phyloP scores from a whole-genome alignment of 2,888 invertebrate genomes.

The Lordiphosa fenestrarum region DNA sequence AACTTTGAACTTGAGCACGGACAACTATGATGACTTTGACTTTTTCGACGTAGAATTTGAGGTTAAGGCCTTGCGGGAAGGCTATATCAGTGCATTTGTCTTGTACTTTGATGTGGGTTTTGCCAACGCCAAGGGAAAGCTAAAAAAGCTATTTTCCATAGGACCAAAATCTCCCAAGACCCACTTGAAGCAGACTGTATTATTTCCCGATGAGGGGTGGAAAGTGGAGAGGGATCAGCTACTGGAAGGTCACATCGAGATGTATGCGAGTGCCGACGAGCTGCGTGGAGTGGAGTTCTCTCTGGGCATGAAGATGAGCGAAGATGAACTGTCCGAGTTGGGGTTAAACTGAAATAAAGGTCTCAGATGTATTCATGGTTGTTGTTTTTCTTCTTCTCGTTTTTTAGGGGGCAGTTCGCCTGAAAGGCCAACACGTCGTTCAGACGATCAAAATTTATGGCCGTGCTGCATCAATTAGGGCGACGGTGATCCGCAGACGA shows the following conservation, averaged over 20 bases:
- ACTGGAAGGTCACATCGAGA: constrained; percentile 27
- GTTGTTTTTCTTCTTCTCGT: constrained; percentile 36
- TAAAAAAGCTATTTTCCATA: constrained; percentile 34
- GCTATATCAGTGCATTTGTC: constrained; percentile 25
- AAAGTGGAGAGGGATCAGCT: constrained; percentile 13
- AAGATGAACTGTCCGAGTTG: background rate
- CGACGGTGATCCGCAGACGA: constrained; percentile 44
- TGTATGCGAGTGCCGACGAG: constrained; percentile 13
- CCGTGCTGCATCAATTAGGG: constrained; percentile 80
- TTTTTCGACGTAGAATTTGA: constrained; percentile 17
- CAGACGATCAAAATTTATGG: constrained; percentile 76
- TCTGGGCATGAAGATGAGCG: constrained; percentile 6
- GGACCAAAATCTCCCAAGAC: constrained; percentile 34
- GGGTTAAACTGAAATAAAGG: constrained; percentile 17
- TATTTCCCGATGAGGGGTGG: constrained; percentile 18
- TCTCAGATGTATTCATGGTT: constrained; percentile 65
- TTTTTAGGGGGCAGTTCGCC: constrained; percentile 33
- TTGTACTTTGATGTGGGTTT: constrained; percentile 33
- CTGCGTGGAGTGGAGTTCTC: constrained; percentile 38
- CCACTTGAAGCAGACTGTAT: constrained; percentile 40
- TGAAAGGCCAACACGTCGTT: constrained; percentile 48
- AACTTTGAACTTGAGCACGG: constrained; percentile 22
- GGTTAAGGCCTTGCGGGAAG: constrained; percentile 5
- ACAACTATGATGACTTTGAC: constrained; percentile 6
- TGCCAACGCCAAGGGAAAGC: constrained; percentile 1